Conservation (phyloP, 2,888 invertebrate species). For the Drosophila subquinaria region DNA sequence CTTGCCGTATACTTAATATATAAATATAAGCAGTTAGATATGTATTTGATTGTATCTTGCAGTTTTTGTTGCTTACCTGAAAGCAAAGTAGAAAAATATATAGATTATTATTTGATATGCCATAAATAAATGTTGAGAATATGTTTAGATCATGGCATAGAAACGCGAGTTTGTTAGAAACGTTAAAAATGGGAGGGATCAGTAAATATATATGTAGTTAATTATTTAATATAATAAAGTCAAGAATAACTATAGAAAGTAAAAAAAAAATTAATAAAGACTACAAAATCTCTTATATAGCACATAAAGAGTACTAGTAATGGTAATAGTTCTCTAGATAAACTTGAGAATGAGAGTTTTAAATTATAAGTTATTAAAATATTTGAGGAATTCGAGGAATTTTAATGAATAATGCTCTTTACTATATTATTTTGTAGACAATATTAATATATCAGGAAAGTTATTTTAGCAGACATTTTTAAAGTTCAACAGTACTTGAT, state of each 20-base stretch:
- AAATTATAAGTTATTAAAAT: neutral
- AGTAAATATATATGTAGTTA: neutral
- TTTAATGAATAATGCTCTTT: too few species aligned
- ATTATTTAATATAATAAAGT: neutral
- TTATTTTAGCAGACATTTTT: neutral
- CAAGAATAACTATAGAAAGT: neutral
- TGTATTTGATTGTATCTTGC: constrained; percentile 17
- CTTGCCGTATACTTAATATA: constrained; percentile 22
- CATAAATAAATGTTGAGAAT: constrained; percentile 5
- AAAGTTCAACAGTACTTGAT: neutral
- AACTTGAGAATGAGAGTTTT: neutral
- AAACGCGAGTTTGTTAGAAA: neutral
- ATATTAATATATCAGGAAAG: neutral
- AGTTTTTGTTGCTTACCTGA: constrained; percentile 59
- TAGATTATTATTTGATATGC: constrained; percentile 39
- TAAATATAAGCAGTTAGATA: constrained; percentile 8
- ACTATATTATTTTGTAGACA: neutral
- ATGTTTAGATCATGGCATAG: neutral
- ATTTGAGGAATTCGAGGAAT: too few species aligned
- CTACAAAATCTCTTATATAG: too few species aligned
- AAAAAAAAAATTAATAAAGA: neutral
- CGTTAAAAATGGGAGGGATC: neutral
- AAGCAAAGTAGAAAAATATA: constrained; percentile 40
- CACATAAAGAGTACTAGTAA: too few species aligned
- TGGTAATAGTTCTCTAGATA: neutral